Base-by-base conservation (phyloP, 2,113 vertebrate genomes). In the Clarias magur region DNA sequence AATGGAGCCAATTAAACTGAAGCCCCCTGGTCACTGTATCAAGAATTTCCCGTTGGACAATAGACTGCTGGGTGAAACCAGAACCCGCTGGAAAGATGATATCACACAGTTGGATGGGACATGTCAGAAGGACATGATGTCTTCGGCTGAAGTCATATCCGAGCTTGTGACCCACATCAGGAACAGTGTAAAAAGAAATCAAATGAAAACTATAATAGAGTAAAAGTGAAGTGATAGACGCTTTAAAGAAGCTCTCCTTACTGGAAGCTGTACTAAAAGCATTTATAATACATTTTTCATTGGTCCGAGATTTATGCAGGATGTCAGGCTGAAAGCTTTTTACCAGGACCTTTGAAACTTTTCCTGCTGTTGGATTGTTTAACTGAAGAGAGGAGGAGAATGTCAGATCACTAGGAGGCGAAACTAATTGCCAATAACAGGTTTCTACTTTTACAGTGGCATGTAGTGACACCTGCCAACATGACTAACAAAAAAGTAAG, bases 331-430 rank as follows among this genome's bases (percentile, higher is more conserved):
- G 4, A 57, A 57, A 79, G 53, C 53, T 57, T 48, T 73, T 42
- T 11, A 21, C 8, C 4, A 12, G 48, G n/a, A 53, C 42, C 25
- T 54, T 54, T 6, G 12, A 76, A 27, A 30, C n/a, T 10, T 57
- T 80, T 21, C n/a, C 27, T 30, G 53, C 76, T 59, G 54, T 57
- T 3, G 3, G 30, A 57, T 80, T 1, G 10, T 19, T 57, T 30
- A 19, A 57, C 53, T 57, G 16, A 56, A 30, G n/a, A 57, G 76
- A 79, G 53, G 1, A 57, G 54, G n/a, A 79, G n/a, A 57, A 80
- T 59, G 76, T 27, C n/a, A 80, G 54, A 76, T 59, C 54, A 30
- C 76, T 80, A 59, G n/a, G 54, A 80, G 76, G 16, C 54, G 30
- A 57, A 34, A 17, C 54, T 56, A 79, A 79, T 79, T 54, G 15